Conservation (phyloP, 2,113 vertebrate species). For the Semicossyphus pulcher region DNA sequence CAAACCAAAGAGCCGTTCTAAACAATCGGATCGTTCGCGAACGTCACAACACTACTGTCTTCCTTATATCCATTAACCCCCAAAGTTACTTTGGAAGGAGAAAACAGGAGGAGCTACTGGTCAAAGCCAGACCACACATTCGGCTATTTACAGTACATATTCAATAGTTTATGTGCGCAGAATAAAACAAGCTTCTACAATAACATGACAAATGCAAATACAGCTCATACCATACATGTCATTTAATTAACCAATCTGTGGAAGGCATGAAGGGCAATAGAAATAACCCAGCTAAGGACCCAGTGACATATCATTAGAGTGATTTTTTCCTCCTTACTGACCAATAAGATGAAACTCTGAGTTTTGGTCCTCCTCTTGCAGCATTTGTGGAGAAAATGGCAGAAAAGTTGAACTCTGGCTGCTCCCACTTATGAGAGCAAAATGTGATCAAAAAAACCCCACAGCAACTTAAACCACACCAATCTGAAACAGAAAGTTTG, state of each 20-base stretch:
- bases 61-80: slow-evolving; percentile 76
- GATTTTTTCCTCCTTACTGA: no score
- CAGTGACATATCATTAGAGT: slow-evolving; percentile 2
- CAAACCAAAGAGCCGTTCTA: no score
- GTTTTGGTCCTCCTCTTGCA: neutral
- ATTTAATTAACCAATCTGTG: slow-evolving; percentile 6
- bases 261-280: slow-evolving; percentile 12
- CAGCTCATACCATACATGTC: slow-evolving; percentile 7
- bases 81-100: neutral
- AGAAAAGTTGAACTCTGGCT: slow-evolving; percentile 17
- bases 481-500: slow-evolving; percentile 9
- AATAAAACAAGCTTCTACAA: neutral
- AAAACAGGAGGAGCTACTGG: neutral
- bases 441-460: neutral
- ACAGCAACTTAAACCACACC: neutral
- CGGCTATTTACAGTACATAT: slow-evolving; percentile 7
- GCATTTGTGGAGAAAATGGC: slow-evolving; percentile 9
- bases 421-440: neutral
- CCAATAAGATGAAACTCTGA: neutral
- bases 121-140: neutral
- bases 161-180: neutral
- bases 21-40: no score
- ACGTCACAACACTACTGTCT: neutral
- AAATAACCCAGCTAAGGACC: slow-evolving; percentile 15
- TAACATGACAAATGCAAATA: slow-evolving; percentile 2